phyloP scores from a whole-genome alignment of 1,140 invertebrate species.

The Episyrphus balteatus region DNA sequence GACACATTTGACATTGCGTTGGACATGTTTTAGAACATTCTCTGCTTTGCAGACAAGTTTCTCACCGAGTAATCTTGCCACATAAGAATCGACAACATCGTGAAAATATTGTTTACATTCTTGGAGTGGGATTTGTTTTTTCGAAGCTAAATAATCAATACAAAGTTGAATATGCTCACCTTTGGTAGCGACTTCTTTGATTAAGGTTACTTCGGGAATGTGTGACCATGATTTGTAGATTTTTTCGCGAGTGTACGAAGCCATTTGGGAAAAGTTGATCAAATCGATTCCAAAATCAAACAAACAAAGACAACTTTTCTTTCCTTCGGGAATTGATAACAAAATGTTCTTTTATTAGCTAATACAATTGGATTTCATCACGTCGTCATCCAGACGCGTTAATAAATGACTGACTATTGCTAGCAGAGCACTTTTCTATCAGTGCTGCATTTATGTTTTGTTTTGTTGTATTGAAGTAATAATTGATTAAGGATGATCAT shows the following conservation, averaged over 20 bases:
- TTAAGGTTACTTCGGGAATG: conserved; percentile 26
- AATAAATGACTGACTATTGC: too few relatives aligned
- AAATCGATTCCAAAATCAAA: too few relatives aligned
- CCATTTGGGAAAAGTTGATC: background rate
- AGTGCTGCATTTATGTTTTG: too few relatives aligned
- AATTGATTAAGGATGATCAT: too few relatives aligned
- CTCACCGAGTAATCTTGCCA: conserved; percentile 28
- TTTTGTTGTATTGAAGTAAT: too few relatives aligned
- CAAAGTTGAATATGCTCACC: conserved; percentile 30
- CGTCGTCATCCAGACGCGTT: too few relatives aligned
- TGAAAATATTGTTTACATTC: conserved; percentile 29
- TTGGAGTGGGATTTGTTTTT: conserved; percentile 15
- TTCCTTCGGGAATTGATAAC: too few relatives aligned
- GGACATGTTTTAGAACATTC: conserved; percentile 26
- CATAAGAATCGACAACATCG: conserved; percentile 31
- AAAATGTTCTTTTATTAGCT: too few relatives aligned
- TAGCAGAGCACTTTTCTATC: too few relatives aligned
- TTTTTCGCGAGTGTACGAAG: conserved; percentile 19
- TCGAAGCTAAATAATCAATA: conserved; percentile 27
- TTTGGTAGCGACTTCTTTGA: conserved; percentile 35
- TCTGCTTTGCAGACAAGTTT: conserved; percentile 32
- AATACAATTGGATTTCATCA: too few relatives aligned
- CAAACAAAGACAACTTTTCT: too few relatives aligned
- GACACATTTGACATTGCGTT: conserved; percentile 25
- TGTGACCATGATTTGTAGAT: conserved; percentile 28